These are phyloP conservation scores for Vesta saturnalis DNA, from an alignment of 2,888 invertebrate species.

Conservation along the genomic window DNA sequence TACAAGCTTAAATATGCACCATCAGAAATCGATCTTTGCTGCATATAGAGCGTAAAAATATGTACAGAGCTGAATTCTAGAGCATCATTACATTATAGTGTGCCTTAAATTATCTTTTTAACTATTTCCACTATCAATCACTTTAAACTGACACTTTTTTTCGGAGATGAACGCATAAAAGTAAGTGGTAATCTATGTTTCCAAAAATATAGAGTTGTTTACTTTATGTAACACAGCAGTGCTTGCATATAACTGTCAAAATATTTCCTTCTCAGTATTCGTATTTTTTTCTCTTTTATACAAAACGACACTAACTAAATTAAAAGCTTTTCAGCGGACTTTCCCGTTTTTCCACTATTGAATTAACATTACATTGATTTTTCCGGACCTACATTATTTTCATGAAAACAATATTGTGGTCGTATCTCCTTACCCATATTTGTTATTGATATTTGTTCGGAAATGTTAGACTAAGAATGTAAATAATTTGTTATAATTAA, in stretches of 20 bases:
- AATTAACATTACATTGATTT: background rate
- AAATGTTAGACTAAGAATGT: no score
- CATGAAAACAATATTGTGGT: no score
- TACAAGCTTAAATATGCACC: conserved; percentile 34
- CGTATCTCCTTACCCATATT: no score
- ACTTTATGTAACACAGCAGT: conserved; percentile 26
- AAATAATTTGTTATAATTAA: background rate
- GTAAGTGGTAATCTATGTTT: conserved; percentile 38
- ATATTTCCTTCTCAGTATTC: conserved; percentile 21
- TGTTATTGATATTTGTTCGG: no score
- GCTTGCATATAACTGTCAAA: conserved; percentile 27
- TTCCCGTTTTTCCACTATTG: background rate
- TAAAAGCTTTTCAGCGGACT: conserved; percentile 1
- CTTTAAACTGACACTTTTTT: background rate
- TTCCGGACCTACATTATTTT: background rate
- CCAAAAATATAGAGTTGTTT: conserved; percentile 31
- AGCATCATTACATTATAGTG: background rate
- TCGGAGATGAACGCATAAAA: conserved; percentile 30
- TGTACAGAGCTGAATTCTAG: conserved; percentile 25
- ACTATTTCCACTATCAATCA: conserved; percentile 16
- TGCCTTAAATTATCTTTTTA: background rate
- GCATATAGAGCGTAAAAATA: conserved; percentile 27
- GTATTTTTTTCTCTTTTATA: conserved; percentile 14
- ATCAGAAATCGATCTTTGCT: conserved; percentile 35
- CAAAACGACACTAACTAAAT: conserved; percentile 16